These are phyloP conservation scores for Catostylus mosaicus DNA, from an alignment of 30 jellyfish, hydroid and myxozoan genomes.

Conservation along the genomic window DNA sequence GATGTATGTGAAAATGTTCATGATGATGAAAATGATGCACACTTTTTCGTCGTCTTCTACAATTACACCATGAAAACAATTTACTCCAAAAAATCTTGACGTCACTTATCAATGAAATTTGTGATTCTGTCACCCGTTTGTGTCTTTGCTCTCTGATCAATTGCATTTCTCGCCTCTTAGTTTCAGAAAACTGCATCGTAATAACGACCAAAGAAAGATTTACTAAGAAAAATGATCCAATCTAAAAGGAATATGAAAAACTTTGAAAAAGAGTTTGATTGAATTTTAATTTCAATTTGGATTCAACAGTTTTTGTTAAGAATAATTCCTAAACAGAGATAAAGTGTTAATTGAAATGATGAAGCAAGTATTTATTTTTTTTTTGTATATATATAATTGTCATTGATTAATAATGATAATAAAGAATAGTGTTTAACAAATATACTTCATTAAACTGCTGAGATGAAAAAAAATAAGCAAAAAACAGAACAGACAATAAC, in stretches of 20 bases:
- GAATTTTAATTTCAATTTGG: too few relatives aligned
- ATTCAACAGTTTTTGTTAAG: too few relatives aligned
- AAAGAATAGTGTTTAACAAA: too few relatives aligned
- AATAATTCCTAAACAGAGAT: too few relatives aligned
- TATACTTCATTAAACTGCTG: too few relatives aligned
- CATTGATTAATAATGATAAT: too few relatives aligned
- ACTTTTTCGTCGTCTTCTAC: constrained; percentile 51
- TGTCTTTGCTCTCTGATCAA: constrained; percentile 73
- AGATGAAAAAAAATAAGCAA: too few relatives aligned
- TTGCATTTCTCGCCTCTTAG: constrained; percentile 89
- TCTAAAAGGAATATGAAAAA: constrained; percentile 49
- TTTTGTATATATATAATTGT: too few relatives aligned
- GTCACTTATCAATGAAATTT: constrained; percentile 80
- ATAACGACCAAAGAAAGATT: constrained; percentile 90
- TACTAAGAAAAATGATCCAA: constrained; percentile 93
- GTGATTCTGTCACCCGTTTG: constrained; percentile 56
- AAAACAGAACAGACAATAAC: too few relatives aligned
- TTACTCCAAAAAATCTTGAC: constrained; percentile 59
- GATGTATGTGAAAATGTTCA: constrained; percentile 84
- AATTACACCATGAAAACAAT: constrained; percentile 20
- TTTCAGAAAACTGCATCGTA: constrained; percentile 96
- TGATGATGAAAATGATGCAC: constrained; percentile 92
- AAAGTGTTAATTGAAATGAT: too few relatives aligned
- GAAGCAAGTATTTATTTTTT: too few relatives aligned
- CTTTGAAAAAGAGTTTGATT: neutral